Evolutionary conservation across 2,888 invertebrate species (phyloP), one percentile per base, ranked within the genome.

Genomic region (Volucella bombylans): DNA sequence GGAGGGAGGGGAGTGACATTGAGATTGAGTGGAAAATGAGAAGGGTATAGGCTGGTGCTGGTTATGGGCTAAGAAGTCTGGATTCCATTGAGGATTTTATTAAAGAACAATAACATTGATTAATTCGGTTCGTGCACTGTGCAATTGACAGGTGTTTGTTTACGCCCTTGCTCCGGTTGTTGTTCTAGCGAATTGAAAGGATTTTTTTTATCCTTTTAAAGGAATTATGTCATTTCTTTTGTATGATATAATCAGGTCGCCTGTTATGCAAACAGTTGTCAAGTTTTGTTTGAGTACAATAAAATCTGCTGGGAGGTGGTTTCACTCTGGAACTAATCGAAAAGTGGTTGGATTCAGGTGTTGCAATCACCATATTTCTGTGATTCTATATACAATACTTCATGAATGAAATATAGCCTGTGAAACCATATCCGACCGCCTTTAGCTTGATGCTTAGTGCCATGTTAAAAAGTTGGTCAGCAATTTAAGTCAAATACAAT

Each of bases 81-180:
- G 64, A 72, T 61, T 23, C 82, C 77, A 77, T 86, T 77, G 77
- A 82, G 78, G 50, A 82, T 82, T 82, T 86, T 54, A 69, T 72
- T 76, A 76, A 54, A 59, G 73, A 69, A 86, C 82, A 86, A 86
- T 82, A 54, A 61, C 73, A 82, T 86, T 86, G 86, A 86, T 86
- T 86, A 86, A 82, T 86, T 72, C 77, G 77, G 86, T 82, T 86
- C 73, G 81, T 82, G 78, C 76, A 82, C 82, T 86, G 86, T 86
- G 86, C 86, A 82, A 81, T 86, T 86, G 86, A 82, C 86, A 86
- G 86, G 86, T 86, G 86, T 82, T 86, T 86, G 82, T 86, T 73
- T 77, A 86, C 82, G 82, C 86, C 82, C 82, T 64, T 54, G 61
- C 59, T 73, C 23, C 65, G 55, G 59, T 39, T 45, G 67, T 61